Evolutionary conservation across 2,888 invertebrate genomes (phyloP), one percentile per base, ranked within the genome.

Genomic region (Antitype chi): DNA sequence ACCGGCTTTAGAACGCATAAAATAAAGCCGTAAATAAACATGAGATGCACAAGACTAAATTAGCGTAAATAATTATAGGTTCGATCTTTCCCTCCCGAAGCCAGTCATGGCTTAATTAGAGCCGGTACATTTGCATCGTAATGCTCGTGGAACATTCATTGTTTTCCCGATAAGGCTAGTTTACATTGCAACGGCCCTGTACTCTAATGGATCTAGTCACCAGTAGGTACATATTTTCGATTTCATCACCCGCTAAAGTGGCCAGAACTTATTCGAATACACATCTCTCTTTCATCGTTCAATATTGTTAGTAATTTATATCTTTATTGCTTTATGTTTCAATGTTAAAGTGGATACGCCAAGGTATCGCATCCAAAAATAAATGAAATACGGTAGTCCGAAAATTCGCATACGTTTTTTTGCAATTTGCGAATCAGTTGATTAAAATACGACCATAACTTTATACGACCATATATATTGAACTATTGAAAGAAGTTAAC

Each of bases 31-130:
- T 84, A 84, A 82, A 82, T 85, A 80, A 76, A 83, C 80, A 89
- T 82, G 78, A 82, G 82, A 80, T 84, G 81, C 74, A 76, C 77
- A 74, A 75, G 80, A 82, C 78, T 81, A 87, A 87, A 89, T 89
- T 85, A 89, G 86, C 89, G 86, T 92, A 89, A 89, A 89, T 89
- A 87, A 90, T 90, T 89, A 89, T 80, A 85, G 83, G 84, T 84
- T 85, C 85, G 86, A 88, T 87, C 81, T 84, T 80, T 82, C 84
- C 82, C 83, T 84, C 71, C 84, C 81, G 70, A 76, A 85, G 82
- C 71, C 49, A 72, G 85, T 85, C 91, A 93, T 89, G 89, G 92
- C 92, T 94, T 94, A 93, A 94, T 94, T 94, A 94, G 91, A 87
- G 84, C 84, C 88, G 74, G 87, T 75, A 85, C 89, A 92, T 93